Conservation (phyloP, 1,140 invertebrate genomes). For the Drosophila pallidifrons region DNA sequence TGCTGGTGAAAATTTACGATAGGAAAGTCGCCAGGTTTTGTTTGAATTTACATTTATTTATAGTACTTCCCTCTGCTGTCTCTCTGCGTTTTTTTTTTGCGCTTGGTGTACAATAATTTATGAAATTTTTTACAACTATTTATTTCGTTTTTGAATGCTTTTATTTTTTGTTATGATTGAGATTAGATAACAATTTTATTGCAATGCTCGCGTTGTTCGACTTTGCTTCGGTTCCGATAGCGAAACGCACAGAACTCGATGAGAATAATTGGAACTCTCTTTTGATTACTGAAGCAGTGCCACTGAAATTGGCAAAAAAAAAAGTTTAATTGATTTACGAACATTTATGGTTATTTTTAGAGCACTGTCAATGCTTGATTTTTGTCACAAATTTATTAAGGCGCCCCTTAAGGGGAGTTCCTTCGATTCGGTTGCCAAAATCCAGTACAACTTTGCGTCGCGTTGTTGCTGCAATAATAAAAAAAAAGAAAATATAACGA, state of each 20-base stretch:
- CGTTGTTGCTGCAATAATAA: constrained; percentile 34
- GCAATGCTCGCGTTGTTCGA: constrained; percentile 64
- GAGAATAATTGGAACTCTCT: neutral
- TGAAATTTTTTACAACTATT: constrained; percentile 64
- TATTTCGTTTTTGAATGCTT: constrained; percentile 68
- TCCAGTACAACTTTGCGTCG: constrained; percentile 10
- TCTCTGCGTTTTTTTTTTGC: neutral
- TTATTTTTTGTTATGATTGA: constrained; percentile 79
- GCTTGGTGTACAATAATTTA: constrained; percentile 45
- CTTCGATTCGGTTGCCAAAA: constrained; percentile 32
- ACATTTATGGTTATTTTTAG: constrained; percentile 70
- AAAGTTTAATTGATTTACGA: constrained; percentile 73
- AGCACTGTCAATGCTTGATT: constrained; percentile 61
- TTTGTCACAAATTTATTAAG: constrained; percentile 61
- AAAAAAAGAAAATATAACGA: constrained; percentile 37
- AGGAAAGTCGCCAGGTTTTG: constrained; percentile 27
- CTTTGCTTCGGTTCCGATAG: constrained; percentile 57
- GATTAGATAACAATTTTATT: constrained; percentile 83
- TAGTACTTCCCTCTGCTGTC: neutral
- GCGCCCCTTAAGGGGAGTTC: constrained; percentile 15
- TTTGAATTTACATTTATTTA: constrained; percentile 21
- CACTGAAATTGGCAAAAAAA: constrained; percentile 32
- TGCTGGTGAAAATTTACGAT: constrained; percentile 28
- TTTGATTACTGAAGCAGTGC: constrained; percentile 8
- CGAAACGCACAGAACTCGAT: constrained; percentile 7